Percentiles rank a stretch among this genome's conserved stretches.
phyloP scores from a whole-genome alignment of 2,113 vertebrate species.

The Monopterus albus region DNA sequence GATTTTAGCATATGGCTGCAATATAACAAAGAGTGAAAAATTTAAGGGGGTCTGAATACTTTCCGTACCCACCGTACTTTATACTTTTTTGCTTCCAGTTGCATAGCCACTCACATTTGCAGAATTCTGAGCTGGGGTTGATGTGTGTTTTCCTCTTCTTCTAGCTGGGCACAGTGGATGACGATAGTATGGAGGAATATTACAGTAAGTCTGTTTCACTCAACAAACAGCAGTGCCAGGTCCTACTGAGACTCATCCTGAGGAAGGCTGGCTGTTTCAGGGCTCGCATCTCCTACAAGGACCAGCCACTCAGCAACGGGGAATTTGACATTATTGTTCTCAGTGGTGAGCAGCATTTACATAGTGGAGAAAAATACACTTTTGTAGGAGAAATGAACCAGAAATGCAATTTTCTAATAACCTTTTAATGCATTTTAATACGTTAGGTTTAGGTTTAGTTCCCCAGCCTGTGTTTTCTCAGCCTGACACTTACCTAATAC shows the following conservation, averaged over 20 bases:
- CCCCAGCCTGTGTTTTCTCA: not conserved
- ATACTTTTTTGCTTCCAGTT: too few species aligned
- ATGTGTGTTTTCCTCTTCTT: conserved; percentile 36
- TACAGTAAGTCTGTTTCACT: conserved; percentile 91
- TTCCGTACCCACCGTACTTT: too few species aligned
- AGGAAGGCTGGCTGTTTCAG: conserved; percentile 92
- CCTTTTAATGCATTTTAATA: not conserved
- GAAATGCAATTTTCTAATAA: not conserved
- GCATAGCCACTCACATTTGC: not conserved
- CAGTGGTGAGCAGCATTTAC: conserved; percentile 86
- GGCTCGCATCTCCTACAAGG: conserved; percentile 92
- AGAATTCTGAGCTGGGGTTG: conserved; percentile 4
- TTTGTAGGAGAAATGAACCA: not conserved
- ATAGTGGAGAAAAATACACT: not conserved
- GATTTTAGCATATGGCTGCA: too few species aligned
- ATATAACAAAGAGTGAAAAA: too few species aligned
- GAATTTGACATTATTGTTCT: conserved; percentile 99
- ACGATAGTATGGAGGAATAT: conserved; percentile 85
- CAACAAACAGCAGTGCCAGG: conserved; percentile 90
- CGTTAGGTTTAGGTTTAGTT: too few species aligned
- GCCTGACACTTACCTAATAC: not conserved
- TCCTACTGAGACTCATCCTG: conserved; percentile 90
- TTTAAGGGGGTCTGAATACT: too few species aligned
- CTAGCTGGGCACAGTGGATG: conserved; percentile 91
- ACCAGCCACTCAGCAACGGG: conserved; percentile 95